Base-by-base conservation (phyloP, 2,888 invertebrate species). In the Stomorhina lunata region DNA sequence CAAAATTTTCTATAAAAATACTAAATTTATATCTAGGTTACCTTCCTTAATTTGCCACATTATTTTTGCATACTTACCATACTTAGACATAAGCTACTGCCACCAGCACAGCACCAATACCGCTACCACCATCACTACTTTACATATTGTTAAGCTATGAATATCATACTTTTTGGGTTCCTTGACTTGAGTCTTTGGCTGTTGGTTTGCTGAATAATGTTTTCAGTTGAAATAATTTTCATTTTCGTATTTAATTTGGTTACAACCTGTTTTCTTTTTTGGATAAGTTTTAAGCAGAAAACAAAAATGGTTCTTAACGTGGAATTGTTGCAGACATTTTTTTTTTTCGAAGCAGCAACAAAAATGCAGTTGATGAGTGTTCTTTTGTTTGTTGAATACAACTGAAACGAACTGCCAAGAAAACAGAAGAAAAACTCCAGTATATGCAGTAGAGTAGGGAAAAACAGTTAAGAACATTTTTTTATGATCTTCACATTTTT, bases 211-310 rank as follows among this genome's bases (percentile, higher is more conserved):
- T 88, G 88, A 57, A 72, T 72, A 72, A 79, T 88, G 87, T 85
- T 86, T 84, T 87, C 89, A 88, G 88, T 88, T 88, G 89, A 87
- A 89, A 88, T 88, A 87, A 89, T 89, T 88, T 89, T 86, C 87
- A 82, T 83, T 83, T 84, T 84, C 83, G 59, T 76, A 80, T 84
- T 84, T 81, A 81, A 85, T 85, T 85, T 85, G 83, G 76, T 83
- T 84, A 84, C 77, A 84, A 84, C 80, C 80, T 84, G 84, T 84
- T 84, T 81, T 79, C 22, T 55, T 81, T 75, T 81, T 66, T 43
- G 10, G 34, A 37, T 25, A 25, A 53, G 32, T 25, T 69, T 45
- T n/a, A 59, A 72, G 9, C 20, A n/a, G 34, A 50, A 50, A 22
- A 61, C 25, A 37, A 40, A 27, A 17, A 20, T 12, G 29, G 15